These are phyloP conservation scores for Chaitophorus viminalis DNA, from an alignment of 2,888 invertebrate species.

Conservation along the genomic window DNA sequence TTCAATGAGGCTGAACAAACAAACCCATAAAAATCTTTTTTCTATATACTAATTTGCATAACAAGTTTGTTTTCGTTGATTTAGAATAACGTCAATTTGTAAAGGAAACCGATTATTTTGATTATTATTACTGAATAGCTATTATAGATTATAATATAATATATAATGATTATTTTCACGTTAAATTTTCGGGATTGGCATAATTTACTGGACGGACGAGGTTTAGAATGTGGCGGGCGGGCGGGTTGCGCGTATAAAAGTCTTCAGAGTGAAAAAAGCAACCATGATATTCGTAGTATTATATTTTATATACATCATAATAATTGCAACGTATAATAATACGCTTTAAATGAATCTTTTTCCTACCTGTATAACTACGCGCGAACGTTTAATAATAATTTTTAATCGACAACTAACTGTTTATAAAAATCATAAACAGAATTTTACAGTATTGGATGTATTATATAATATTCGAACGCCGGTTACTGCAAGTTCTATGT, in stretches of 20 bases:
- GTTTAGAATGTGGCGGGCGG: neutral
- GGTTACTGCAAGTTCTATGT: too few relatives aligned
- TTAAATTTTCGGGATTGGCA: slow-evolving; percentile 35
- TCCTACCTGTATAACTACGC: neutral
- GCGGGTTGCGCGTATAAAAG: slow-evolving; percentile 27
- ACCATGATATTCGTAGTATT: neutral
- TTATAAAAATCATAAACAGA: neutral
- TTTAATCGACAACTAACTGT: neutral
- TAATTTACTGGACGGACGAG: slow-evolving; percentile 35
- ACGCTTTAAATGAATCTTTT: neutral
- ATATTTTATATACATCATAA: too few relatives aligned
- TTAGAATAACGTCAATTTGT: slow-evolving; percentile 53
- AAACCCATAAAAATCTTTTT: slow-evolving; percentile 56
- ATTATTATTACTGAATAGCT: slow-evolving; percentile 56
- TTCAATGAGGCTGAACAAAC: slow-evolving; percentile 55
- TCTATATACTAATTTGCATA: slow-evolving; percentile 43
- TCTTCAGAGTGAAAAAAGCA: slow-evolving; percentile 10
- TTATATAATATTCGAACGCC: too few relatives aligned
- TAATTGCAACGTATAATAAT: neutral
- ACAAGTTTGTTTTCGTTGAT: slow-evolving; percentile 43
- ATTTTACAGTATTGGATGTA: neutral
- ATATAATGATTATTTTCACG: slow-evolving; percentile 46
- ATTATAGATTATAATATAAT: neutral
- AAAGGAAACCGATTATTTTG: slow-evolving; percentile 50
- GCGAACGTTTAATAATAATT: slow-evolving; percentile 2